A percentile compares a stretch with the other conserved stretches of the same genome.
phyloP scores from a whole-genome alignment of 2,113 vertebrate genomes.

The Anguilla rostrata region DNA sequence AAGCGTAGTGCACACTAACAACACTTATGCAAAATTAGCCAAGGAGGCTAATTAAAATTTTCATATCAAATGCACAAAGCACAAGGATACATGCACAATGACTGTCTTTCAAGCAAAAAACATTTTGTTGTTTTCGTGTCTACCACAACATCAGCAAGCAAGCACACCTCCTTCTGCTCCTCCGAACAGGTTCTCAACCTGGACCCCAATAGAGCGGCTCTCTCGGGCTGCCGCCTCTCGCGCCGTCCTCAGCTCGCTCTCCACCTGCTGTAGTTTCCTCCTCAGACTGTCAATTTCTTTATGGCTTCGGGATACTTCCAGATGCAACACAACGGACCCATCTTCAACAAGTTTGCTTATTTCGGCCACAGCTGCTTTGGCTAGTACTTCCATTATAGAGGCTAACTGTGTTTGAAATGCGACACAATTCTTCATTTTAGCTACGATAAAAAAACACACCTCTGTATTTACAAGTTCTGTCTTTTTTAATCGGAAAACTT shows the following conservation, averaged over 20 bases:
- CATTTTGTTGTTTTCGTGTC: too few species aligned
- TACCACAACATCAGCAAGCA: not conserved
- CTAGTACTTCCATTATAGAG: constrained; percentile 64
- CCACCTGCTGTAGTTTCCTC: constrained; percentile 58
- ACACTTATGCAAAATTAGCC: not conserved
- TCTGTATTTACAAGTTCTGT: not conserved
- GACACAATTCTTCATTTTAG: constrained; percentile 49
- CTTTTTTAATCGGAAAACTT: not conserved
- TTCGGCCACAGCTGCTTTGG: constrained; percentile 62
- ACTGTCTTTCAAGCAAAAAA: too few species aligned
- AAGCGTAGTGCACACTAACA: not conserved
- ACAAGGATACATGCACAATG: too few species aligned
- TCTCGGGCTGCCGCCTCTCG: constrained; percentile 55
- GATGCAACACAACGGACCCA: constrained; percentile 59
- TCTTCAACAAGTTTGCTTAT: constrained; percentile 63
- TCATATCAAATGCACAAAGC: too few species aligned
- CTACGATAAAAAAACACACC: not conserved
- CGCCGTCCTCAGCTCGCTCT: constrained; percentile 60
- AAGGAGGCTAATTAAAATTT: too few species aligned
- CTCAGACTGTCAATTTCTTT: constrained; percentile 62
- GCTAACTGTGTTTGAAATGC: constrained; percentile 64
- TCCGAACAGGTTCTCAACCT: not conserved
- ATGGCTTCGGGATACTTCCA: constrained; percentile 63
- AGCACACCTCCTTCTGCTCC: constrained; percentile 43
- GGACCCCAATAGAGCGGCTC: constrained; percentile 24